Percentiles rank a stretch among this genome's conserved stretches.
These are phyloP conservation scores for Marronus borbonicus DNA, from an alignment of 2,888 invertebrate genomes.

Conservation along the genomic window DNA sequence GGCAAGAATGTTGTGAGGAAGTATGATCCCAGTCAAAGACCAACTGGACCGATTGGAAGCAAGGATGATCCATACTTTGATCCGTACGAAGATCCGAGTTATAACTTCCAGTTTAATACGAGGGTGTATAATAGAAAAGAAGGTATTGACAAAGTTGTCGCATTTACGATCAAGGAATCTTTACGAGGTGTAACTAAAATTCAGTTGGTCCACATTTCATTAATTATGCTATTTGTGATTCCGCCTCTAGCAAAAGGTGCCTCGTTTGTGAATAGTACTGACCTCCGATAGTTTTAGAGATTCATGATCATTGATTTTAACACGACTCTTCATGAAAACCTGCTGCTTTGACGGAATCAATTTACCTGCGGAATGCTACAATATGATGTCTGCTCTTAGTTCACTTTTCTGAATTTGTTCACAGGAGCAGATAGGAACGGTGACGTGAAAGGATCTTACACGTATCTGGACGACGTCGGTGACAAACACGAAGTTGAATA, in stretches of 20 bases:
- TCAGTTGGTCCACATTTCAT: too few species aligned
- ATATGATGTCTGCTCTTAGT: too few species aligned
- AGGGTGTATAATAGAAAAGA: slow-evolving; percentile 80
- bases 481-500: slow-evolving; percentile 84
- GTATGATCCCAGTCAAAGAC: slow-evolving; percentile 79
- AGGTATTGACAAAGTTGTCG: slow-evolving; percentile 54
- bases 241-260: too few species aligned
- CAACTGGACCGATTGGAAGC: slow-evolving; percentile 72
- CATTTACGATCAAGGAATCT: too few species aligned
- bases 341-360: too few species aligned
- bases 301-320: too few species aligned
- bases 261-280: too few species aligned
- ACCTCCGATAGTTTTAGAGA: too few species aligned
- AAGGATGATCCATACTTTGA: slow-evolving; percentile 83
- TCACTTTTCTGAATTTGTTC: not conserved
- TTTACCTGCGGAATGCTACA: too few species aligned
- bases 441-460: slow-evolving; percentile 76
- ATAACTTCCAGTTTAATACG: slow-evolving; percentile 80
- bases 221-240: too few species aligned
- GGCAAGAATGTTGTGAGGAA: slow-evolving; percentile 84
- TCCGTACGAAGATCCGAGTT: slow-evolving; percentile 85
- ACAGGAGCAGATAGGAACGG: slow-evolving; percentile 65
- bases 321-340: too few species aligned
- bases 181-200: too few species aligned
- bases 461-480: slow-evolving; percentile 83